Evolutionary conservation across 2,113 vertebrate genomes (phyloP), one percentile per base, ranked within the genome.

Genomic region (Numenius arquata): DNA sequence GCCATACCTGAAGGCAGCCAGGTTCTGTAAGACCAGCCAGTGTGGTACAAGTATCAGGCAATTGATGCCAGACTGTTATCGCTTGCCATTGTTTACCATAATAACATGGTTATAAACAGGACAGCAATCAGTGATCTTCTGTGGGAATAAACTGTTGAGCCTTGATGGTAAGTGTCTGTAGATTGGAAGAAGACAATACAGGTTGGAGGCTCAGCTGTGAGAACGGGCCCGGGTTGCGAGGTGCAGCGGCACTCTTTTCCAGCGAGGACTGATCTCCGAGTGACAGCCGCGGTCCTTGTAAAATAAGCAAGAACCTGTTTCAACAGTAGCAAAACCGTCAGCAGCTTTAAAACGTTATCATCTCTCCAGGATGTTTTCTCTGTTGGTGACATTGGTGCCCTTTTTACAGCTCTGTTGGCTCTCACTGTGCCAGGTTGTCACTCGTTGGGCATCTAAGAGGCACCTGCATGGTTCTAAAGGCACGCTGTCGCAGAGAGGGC

Each of bases 211-310:
- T 52, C 23, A 70, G 48, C 59, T 86, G 20, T 71, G 76, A 67
- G 68, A 77, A 77, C 27, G 84, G 56, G 12, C 34, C 36, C 15
- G 29, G 72, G 29, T 38, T 23, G 1, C 1, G 1, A 45, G 47
- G 41, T 58, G 25, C 82, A 70, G 30, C 2, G 0, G 9, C 48
- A n/a, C n/a, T 67, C n/a, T 56, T 94, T 48, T 67, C 36, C 52
- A 62, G 26, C 0, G 0, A n/a, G 71, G 26, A 23, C 2, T 38
- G 13, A 40, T 71, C 65, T 63, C 18, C 1, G 1, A 63, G 29
- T 53, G 50, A 52, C 50, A 63, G 12, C 26, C 2, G 0, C 30
- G 15, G 25, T 32, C 27, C 34, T 80, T 82, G 59, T 89, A 58
- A 96, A 94, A 61, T 61, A 73, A 65, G 36, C 36, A 66, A 73